A percentile compares a stretch with the other conserved stretches of the same genome.
phyloP scores from a whole-genome alignment of 2,797 vertebrate genomes.

The Myotis planiceps region DNA sequence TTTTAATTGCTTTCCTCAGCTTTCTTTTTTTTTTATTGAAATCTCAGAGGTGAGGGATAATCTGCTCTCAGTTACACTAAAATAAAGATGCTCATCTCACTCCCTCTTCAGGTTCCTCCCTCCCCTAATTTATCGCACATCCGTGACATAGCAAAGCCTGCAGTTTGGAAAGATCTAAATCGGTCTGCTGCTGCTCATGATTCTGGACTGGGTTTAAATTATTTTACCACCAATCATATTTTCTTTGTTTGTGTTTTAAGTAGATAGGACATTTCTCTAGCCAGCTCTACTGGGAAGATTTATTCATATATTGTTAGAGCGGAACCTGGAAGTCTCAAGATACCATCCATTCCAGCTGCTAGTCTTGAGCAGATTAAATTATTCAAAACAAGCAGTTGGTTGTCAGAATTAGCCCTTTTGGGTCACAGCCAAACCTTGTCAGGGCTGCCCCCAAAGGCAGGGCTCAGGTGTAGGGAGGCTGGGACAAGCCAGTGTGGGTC shows the following conservation, averaged over 20 bases:
- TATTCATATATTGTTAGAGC: conserved; percentile 42
- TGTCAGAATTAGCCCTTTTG: neutral
- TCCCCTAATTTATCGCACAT: neutral
- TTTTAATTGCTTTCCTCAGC: conserved; percentile 71
- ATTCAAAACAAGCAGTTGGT: conserved; percentile 32
- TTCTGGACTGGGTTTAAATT: neutral
- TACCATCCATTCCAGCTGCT: neutral
- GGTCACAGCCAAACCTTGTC: neutral
- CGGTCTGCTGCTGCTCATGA: neutral
- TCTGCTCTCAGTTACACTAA: conserved; percentile 68
- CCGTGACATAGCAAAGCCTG: neutral
- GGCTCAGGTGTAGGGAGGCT: conserved; percentile 21
- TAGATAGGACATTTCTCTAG: neutral
- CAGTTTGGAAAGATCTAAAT: neutral
- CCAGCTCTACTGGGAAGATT: conserved; percentile 46
- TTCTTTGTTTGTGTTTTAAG: conserved; percentile 49
- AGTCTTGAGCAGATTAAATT: conserved; percentile 46
- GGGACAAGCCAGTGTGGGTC: neutral
- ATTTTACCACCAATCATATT: conserved; percentile 33
- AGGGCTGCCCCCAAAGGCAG: neutral
- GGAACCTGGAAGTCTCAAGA: conserved; percentile 28
- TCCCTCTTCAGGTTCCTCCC: no score
- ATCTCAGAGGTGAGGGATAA: conserved; percentile 69
- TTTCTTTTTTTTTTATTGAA: conserved; percentile 64
- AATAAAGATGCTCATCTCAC: conserved; percentile 53